Evolutionary conservation across 2,888 invertebrate genomes (phyloP), one percentile per base, ranked within the genome.

Genomic region (Eustalomyia histrio): DNA sequence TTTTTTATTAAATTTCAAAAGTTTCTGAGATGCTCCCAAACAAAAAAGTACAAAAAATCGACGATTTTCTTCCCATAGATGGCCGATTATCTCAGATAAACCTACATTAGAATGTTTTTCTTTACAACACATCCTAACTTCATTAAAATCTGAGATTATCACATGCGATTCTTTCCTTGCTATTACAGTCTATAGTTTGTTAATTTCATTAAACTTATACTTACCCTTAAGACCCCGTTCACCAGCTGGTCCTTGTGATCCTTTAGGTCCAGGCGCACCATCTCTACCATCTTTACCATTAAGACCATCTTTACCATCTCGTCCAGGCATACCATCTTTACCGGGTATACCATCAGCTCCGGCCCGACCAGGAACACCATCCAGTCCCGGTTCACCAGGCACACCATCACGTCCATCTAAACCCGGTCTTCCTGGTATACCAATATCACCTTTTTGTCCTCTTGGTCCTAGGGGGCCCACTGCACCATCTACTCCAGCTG

Each of bases 321-420:
- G 91, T 91, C 95, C 95, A 81, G 94, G 92, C 24, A 92, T 94
- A 47, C 96, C 96, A 82, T 95, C 94, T 81, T 92, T 94, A 67
- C 95, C 95, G 0, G 95, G 94, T 80, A 92, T 92, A 1, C 97
- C 97, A 80, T 97, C 96, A 17, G 95, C 93, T 0, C 97, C 97
- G 80, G 96, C 96, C 71, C 97, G 92, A 1, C 97, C 97, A 0
- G 95, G 95, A 82, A 96, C 93, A 0, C 97, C 97, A 76, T 90
- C 89, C 43, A 97, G 91, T 0, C 97, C 97, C 0, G 97, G 97
- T 86, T 97, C 97, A 0, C 97, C 97, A 0, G 97, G 97, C 0
- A 97, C 94, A 3, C 97, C 97, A 85, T 97, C 97, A 71, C 96
- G 92, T 0, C 97, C 97, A 86, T 97, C 97, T 1, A 97, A 90